A percentile compares a stretch with the other conserved stretches of the same genome.
phyloP scores from a whole-genome alignment of 1,140 invertebrate genomes.

The Planococcus citri region DNA sequence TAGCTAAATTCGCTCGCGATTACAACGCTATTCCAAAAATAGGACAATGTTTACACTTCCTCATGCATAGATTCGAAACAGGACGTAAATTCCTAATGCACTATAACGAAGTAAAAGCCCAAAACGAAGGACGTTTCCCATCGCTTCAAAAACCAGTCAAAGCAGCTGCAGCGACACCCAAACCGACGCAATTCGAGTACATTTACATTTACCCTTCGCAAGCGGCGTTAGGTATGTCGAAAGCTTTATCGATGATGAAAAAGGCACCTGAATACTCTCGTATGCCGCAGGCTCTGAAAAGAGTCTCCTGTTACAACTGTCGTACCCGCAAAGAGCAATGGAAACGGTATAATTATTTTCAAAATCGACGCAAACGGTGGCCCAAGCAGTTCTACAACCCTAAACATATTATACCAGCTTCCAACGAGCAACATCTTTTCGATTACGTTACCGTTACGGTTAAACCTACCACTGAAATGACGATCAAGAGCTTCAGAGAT shows the following conservation, averaged over 20 bases:
- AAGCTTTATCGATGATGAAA: too few species aligned
- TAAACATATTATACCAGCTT: not conserved
- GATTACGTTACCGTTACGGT: too few species aligned
- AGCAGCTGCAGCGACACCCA: not conserved
- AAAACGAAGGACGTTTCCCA: not conserved
- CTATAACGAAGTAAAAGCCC: not conserved
- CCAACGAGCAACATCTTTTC: too few species aligned
- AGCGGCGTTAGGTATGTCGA: not conserved
- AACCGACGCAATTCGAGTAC: not conserved
- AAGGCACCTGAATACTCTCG: too few species aligned
- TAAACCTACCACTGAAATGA: too few species aligned
- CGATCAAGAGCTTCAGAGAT: not conserved
- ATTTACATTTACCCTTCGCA: not conserved
- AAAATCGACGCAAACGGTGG: not conserved
- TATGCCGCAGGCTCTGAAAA: too few species aligned
- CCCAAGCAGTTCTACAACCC: not conserved
- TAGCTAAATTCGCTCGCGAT: not conserved
- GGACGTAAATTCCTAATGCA: not conserved
- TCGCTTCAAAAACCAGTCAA: not conserved
- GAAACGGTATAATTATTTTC: not conserved
- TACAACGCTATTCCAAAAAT: not conserved
- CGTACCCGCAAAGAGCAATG: not conserved
- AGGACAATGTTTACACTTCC: not conserved
- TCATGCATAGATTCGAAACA: not conserved
- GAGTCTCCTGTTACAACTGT: not conserved